phyloP scores from a whole-genome alignment of 1,140 invertebrate genomes.

The Pseudobourletiella spinata region DNA sequence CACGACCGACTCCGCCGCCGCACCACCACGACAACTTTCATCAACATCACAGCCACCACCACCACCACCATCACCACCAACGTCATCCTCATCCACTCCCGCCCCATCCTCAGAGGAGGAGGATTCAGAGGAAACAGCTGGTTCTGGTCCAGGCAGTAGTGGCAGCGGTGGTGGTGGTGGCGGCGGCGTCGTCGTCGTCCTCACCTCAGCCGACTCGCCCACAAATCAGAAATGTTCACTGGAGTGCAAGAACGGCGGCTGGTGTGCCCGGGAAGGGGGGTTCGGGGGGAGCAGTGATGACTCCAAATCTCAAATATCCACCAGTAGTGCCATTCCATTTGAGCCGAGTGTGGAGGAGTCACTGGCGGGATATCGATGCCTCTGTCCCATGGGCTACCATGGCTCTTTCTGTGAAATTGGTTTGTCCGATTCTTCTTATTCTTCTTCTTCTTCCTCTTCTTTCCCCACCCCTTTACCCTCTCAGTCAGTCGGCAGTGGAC shows the following conservation, averaged over 20 bases:
- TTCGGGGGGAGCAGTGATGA: background rate
- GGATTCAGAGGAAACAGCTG: too few species aligned
- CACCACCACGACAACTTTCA: background rate
- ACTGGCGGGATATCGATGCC: slow-evolving; percentile 11
- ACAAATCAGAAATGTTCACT: slow-evolving; percentile 14
- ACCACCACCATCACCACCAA: too few species aligned
- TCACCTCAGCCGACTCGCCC: background rate
- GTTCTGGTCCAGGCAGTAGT: background rate
- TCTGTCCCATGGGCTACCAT: slow-evolving; percentile 25
- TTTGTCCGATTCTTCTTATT: slow-evolving; percentile 3
- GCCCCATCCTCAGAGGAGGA: too few species aligned
- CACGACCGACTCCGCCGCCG: background rate
- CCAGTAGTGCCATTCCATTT: background rate
- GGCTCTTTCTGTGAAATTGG: slow-evolving; percentile 31
- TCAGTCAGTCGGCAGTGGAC: too few species aligned
- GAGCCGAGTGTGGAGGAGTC: background rate
- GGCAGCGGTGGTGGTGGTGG: too few species aligned
- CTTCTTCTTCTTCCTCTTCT: background rate
- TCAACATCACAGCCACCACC: background rate
- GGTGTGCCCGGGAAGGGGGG: slow-evolving; percentile 13
- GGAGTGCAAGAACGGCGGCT: slow-evolving; percentile 24
- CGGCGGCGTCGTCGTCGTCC: background rate
- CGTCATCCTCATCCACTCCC: too few species aligned
- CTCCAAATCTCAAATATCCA: background rate
- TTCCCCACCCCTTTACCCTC: background rate